phyloP scores from a whole-genome alignment of 2,888 invertebrate species.

The Neria commutata region DNA sequence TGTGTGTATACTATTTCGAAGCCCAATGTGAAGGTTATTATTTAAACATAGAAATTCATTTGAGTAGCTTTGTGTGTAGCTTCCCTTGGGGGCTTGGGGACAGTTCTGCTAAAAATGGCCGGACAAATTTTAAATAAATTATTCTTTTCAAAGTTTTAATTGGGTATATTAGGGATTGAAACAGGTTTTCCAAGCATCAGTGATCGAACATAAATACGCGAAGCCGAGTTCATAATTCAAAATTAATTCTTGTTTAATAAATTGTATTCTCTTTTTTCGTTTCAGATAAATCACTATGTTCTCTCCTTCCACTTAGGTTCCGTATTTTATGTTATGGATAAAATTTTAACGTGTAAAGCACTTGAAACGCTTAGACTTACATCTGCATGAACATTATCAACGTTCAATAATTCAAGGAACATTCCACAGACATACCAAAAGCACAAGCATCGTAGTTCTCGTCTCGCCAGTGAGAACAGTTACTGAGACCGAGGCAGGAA shows the following conservation, averaged over 20 bases:
- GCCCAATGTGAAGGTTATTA: too few species aligned
- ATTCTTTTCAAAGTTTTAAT: too few species aligned
- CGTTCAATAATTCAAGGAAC: not conserved
- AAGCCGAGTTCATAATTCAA: too few species aligned
- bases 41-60: too few species aligned
- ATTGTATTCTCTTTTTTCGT: slow-evolving; percentile 21
- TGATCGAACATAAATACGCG: too few species aligned
- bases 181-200: too few species aligned
- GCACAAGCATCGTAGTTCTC: slow-evolving; percentile 22
- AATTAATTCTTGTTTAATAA: slow-evolving; percentile 11
- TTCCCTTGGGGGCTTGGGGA: too few species aligned
- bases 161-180: too few species aligned
- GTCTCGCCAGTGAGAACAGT: slow-evolving; percentile 25
- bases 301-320: slow-evolving; percentile 29
- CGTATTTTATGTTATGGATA: not conserved
- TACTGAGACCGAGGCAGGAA: not conserved
- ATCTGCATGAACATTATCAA: not conserved
- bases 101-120: too few species aligned
- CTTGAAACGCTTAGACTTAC: slow-evolving; percentile 16
- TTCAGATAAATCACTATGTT: slow-evolving; percentile 26
- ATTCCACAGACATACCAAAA: slow-evolving; percentile 4
- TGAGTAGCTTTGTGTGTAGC: too few species aligned
- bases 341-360: slow-evolving; percentile 3
- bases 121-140: too few species aligned
- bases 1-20: too few species aligned